Base-by-base conservation (phyloP, 2,888 invertebrate species). In the Ectropis crepuscularia region DNA sequence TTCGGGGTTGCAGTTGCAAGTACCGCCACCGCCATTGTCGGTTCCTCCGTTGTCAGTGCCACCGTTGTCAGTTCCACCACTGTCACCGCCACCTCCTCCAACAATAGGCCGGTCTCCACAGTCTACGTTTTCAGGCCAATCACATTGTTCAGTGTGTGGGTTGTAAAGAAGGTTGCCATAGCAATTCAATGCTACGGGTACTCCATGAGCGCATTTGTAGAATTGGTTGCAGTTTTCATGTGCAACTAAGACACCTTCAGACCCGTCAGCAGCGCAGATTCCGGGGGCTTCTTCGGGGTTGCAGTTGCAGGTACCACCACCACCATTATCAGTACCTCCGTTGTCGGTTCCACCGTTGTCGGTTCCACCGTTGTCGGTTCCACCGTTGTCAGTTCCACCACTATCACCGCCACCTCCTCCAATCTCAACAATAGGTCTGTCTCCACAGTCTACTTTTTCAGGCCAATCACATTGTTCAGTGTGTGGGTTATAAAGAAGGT, bases 171-270 rank as follows among this genome's bases (percentile, higher is more conserved):
- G 72, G 5, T 55, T 60, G 5, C 11, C 53, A 0, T 68, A 67
- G 51, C 84, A 84, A 0, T 28, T 46, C 0, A 75, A 0, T 0
- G 69, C 60, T 1, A 77, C 73, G 0, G 79, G 78, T 5, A 10
- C 37, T 5, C 79, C 79, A 1, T 71, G 6, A 8, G 43, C 42
- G 9, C 83, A 85, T 28, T 74, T 75, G 55, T 82, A 83, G 62
- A 81, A 83, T 45, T 82, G 69, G 49, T 80, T 79, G 54, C 83
- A 83, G 60, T 80, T 75, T 59, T 78, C 77, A 41, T 81, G 77
- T 5, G 82, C 76, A 0, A 82, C 53, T 0, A 81, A 67, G 0
- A 64, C 53, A 12, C 76, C 78, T 0, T 80, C 74, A 0, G 81
- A 80, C 0, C 70, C 76, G 5, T 70, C 70, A 11, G 55, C 66